Evolutionary conservation across 2,797 vertebrate genomes (phyloP).

Genomic region (Sebastolobus alascanus): DNA sequence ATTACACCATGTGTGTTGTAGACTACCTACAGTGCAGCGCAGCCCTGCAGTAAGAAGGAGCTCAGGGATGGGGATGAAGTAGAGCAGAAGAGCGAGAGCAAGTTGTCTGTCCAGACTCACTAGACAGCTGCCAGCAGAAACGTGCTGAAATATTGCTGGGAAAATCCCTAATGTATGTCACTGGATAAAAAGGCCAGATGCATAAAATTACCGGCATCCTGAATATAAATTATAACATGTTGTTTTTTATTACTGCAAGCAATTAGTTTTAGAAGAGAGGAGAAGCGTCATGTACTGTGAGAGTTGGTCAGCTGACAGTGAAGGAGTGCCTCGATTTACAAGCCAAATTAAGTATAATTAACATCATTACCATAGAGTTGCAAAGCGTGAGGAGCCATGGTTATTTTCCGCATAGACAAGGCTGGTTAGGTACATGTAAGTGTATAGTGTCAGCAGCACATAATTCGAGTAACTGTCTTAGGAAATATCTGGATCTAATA

Average conservation of each 20-base stretch:
- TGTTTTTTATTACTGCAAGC: not conserved
- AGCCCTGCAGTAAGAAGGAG: conserved; percentile 38
- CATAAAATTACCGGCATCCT: not conserved
- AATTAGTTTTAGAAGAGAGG: not conserved
- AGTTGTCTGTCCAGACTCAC: conserved; percentile 49
- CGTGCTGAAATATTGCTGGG: conserved; percentile 1
- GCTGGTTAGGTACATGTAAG: not conserved
- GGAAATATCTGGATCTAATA: not conserved
- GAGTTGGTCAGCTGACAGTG: not conserved
- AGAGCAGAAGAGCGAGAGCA: conserved; percentile 72
- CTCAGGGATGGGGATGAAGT: conserved; percentile 67
- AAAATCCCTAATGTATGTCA: conserved; percentile 16
- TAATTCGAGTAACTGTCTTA: not conserved
- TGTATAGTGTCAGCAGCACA: not conserved
- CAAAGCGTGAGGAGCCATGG: not conserved
- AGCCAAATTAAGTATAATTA: not conserved
- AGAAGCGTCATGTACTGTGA: not conserved
- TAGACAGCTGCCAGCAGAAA: conserved; percentile 53
- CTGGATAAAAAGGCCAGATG: conserved; percentile 19
- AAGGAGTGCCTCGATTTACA: not conserved
- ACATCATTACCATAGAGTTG: not conserved
- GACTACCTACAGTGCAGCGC: conserved; percentile 32
- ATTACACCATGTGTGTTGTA: conserved; percentile 42
- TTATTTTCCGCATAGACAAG: not conserved
- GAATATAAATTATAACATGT: not conserved